Evolutionary conservation across 1,140 invertebrate genomes (phyloP).

Genomic region (Ericerus pela): DNA sequence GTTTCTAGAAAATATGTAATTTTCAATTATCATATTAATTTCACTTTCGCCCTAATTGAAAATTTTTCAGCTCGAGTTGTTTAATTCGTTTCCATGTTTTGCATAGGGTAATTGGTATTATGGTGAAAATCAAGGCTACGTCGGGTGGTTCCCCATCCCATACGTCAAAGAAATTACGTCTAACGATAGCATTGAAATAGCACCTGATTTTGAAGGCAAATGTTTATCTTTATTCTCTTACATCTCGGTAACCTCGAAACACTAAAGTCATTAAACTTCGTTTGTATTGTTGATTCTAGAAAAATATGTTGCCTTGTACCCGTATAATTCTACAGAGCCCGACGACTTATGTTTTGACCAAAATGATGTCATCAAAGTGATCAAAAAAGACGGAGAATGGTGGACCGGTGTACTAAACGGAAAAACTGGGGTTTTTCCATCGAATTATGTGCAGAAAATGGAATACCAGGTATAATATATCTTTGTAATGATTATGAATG

Average conservation of each 20-base stretch:
- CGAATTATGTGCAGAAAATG: conserved; percentile 65
- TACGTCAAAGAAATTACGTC: conserved; percentile 49
- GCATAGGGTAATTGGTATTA: conserved; percentile 49
- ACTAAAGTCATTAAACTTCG: too few species aligned
- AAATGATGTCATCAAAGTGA: conserved; percentile 76
- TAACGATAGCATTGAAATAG: too few species aligned
- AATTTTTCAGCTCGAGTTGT: background rate
- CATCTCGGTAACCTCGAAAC: too few species aligned
- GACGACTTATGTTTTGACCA: conserved; percentile 84
- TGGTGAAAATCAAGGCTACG: conserved; percentile 37
- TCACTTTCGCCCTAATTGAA: background rate
- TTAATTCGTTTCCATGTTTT: conserved; percentile 3
- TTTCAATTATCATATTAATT: background rate
- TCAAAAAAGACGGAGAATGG: conserved; percentile 89
- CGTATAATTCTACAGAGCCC: conserved; percentile 69
- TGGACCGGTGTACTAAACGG: conserved; percentile 86
- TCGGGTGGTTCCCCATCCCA: conserved; percentile 58
- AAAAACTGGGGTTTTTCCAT: conserved; percentile 84
- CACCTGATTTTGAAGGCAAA: too few species aligned
- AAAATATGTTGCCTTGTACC: conserved; percentile 71
- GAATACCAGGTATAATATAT: conserved; percentile 14
- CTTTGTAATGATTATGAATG: background rate
- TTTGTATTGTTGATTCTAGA: conserved; percentile 30
- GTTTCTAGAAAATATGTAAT: conserved; percentile 46
- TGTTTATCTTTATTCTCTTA: too few species aligned